phyloP scores from a whole-genome alignment of 2,113 vertebrate species.

The Sclerurus mexicanus region DNA sequence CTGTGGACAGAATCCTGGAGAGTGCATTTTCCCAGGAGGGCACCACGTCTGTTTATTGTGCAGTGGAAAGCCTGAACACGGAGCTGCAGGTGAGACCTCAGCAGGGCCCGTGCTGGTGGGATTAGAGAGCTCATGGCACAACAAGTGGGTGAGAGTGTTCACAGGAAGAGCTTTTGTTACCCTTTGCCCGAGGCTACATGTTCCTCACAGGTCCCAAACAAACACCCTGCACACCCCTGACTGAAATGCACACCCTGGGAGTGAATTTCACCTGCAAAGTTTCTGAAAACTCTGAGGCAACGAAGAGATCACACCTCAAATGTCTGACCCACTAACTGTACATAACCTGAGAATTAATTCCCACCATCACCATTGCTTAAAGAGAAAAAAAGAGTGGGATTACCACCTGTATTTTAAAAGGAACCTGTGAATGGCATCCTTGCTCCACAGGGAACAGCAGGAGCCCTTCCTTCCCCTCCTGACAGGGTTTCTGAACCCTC shows the following conservation, averaged over 20 bases:
- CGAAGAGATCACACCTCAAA: not conserved
- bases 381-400: not conserved
- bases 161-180: not conserved
- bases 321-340: not conserved
- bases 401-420: not conserved
- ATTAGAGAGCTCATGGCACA: not conserved
- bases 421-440: not conserved
- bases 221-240: not conserved
- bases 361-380: not conserved
- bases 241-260: not conserved
- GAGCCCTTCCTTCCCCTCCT: not conserved
- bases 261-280: not conserved
- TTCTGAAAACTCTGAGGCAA: not conserved
- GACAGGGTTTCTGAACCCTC: not conserved
- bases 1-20: not conserved
- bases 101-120: not conserved
- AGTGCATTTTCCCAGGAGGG: not conserved
- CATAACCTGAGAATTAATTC: not conserved
- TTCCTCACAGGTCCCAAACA: not conserved
- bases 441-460: not conserved
- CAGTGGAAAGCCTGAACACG: not conserved
- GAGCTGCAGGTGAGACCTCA: not conserved
- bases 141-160: accelerated
- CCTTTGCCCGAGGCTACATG: not conserved
- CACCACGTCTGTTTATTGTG: not conserved